Base-by-base conservation (phyloP, 2,888 invertebrate genomes). In the Trypoxylon attenuatum region DNA sequence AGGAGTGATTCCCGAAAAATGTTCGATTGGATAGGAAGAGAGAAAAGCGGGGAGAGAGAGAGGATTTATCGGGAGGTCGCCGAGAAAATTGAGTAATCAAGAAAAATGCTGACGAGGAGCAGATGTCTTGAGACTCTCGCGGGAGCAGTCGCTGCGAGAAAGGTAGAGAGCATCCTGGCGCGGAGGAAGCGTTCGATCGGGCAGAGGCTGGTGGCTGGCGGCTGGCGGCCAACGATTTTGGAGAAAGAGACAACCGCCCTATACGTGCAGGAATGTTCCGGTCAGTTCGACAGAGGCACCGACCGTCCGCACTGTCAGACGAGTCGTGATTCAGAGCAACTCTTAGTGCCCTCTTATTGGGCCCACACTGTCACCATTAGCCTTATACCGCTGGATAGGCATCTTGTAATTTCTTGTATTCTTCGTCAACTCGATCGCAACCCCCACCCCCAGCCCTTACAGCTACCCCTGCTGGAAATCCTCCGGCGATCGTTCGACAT, bases 391-490 rank as follows among this genome's bases (percentile, higher is more conserved):
- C 69, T 64, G 73, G 76, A 74, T 77, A 79, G 79, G 78, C 78
- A 82, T 82, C 80, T 82, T 80, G 81, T 82, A 82, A 81, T 79
- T 82, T 80, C 79, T 82, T 82, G 69, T 76, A 81, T 77, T 76
- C 70, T 33, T 33, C 13, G n/a, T 61, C 64, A 63, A 69, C 69
- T 55, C 42, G 69, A 73, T 75, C 69, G 51, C 18, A n/a, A n/a
- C n/a, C n/a, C n/a, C n/a, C n/a, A n/a, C n/a, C n/a, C n/a, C n/a
- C n/a, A n/a, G n/a, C n/a, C n/a, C n/a, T n/a, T n/a, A n/a, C n/a
- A n/a, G n/a, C n/a, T n/a, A n/a, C n/a, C n/a, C n/a, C n/a, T n/a
- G n/a, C n/a, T n/a, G n/a, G n/a, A n/a, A n/a, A n/a, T n/a, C n/a
- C n/a, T n/a, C n/a, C n/a, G n/a, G n/a, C n/a, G n/a, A n/a, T n/a